A percentile compares a stretch with the other conserved stretches of the same genome.
Conservation (phyloP, 2,797 vertebrate species). For the Bovichtus diacanthus region DNA sequence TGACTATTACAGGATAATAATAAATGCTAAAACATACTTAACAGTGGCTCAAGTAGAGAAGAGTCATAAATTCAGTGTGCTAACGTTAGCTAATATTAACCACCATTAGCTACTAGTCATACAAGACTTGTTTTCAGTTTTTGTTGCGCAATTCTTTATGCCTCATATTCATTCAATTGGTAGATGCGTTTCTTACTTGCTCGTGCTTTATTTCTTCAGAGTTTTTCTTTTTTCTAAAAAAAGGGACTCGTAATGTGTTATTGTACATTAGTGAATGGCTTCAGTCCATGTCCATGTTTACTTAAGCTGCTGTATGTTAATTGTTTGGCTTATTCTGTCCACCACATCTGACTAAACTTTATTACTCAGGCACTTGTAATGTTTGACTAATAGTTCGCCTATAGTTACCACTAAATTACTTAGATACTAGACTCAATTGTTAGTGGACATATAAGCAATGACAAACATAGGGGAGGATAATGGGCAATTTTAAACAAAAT, state of each 20-base stretch:
- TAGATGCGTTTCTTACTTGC: not conserved
- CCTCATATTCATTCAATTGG: not conserved
- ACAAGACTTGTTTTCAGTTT: not conserved
- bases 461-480: not conserved
- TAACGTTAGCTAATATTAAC: too few species aligned
- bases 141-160: not conserved
- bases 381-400: not conserved
- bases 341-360: not conserved
- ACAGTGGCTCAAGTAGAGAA: too few species aligned
- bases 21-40: too few species aligned
- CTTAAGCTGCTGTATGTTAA: not conserved
- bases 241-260: not conserved
- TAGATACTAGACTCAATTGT: not conserved
- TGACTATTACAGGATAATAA: too few species aligned
- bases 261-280: not conserved
- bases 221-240: too few species aligned
- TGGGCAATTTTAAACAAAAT: not conserved
- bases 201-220: not conserved
- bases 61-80: too few species aligned
- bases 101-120: not conserved
- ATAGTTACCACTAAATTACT: conserved; percentile 7
- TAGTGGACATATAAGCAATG: not conserved
- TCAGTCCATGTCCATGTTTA: not conserved
- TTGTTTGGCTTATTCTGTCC: not conserved
- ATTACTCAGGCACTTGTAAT: conserved; percentile 5